A percentile compares a stretch with the other conserved stretches of the same genome.
phyloP scores from a whole-genome alignment of 2,888 invertebrate species.

The Timema podura region DNA sequence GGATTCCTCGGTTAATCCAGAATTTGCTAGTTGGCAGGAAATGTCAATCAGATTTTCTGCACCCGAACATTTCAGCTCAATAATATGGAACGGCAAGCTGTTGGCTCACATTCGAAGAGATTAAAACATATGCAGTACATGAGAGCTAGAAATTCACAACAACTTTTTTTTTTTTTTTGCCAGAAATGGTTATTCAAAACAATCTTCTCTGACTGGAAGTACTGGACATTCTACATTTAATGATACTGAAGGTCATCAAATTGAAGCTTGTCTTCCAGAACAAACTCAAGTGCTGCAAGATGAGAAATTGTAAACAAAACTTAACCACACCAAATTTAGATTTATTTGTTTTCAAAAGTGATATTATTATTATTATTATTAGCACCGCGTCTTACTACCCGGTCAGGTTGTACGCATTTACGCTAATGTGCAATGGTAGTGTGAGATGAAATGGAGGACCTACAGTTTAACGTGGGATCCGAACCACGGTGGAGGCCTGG shows the following conservation, averaged over 20 bases:
- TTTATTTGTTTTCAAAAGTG: neutral
- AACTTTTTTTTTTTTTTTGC: neutral
- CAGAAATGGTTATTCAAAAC: neutral
- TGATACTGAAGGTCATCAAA: neutral
- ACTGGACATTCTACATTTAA: neutral
- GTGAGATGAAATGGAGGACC: too few species aligned
- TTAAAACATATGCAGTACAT: neutral
- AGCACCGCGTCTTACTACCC: too few species aligned
- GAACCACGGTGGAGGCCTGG: too few species aligned
- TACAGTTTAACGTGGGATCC: too few species aligned
- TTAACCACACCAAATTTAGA: neutral
- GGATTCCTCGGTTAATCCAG: neutral
- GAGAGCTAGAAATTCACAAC: neutral
- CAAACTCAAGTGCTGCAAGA: constrained; percentile 2
- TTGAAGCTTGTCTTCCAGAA: neutral
- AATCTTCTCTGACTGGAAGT: neutral
- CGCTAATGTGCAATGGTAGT: too few species aligned
- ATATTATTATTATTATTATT: too few species aligned
- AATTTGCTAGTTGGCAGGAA: neutral
- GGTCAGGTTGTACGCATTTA: too few species aligned
- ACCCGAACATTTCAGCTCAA: neutral
- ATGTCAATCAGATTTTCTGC: neutral
- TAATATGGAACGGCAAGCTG: constrained; percentile 8
- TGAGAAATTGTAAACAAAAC: neutral
- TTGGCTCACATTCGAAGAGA: neutral